These are phyloP conservation scores for Hartigia nigra DNA, from an alignment of 2,888 invertebrate species.

Conservation along the genomic window DNA sequence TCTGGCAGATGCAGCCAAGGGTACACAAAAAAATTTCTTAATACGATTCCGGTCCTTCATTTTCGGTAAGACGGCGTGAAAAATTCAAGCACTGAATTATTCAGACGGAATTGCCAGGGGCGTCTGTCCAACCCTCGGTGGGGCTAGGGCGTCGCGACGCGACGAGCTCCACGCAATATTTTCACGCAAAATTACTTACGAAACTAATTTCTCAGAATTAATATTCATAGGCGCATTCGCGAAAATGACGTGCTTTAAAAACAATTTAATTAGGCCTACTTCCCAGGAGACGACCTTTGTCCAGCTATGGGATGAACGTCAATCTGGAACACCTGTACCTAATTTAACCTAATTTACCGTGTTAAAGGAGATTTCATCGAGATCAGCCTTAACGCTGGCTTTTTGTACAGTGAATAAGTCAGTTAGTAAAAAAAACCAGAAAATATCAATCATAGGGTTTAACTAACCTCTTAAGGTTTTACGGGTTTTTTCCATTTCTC, in stretches of 20 bases:
- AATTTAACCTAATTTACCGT: background rate
- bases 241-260: slow-evolving; percentile 23
- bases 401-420: background rate
- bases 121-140: slow-evolving; percentile 1
- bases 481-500: background rate
- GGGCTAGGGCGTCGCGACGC: background rate
- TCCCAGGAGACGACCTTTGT: slow-evolving; percentile 3
- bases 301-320: background rate
- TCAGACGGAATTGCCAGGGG: slow-evolving; percentile 8
- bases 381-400: background rate
- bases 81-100: slow-evolving; percentile 20
- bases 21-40: background rate
- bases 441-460: background rate
- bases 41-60: slow-evolving; percentile 14
- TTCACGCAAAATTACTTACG: slow-evolving; percentile 34
- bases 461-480: background rate
- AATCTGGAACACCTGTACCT: background rate
- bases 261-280: slow-evolving; percentile 21
- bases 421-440: background rate
- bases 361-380: background rate
- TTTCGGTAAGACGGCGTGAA: slow-evolving; percentile 16
- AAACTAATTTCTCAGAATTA: slow-evolving; percentile 49
- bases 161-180: slow-evolving; percentile 27
- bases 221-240: slow-evolving; percentile 42
- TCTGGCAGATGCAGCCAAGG: background rate